Evolutionary conservation across 1,140 invertebrate genomes (phyloP).

Genomic region (Tachypleus tridentatus): DNA sequence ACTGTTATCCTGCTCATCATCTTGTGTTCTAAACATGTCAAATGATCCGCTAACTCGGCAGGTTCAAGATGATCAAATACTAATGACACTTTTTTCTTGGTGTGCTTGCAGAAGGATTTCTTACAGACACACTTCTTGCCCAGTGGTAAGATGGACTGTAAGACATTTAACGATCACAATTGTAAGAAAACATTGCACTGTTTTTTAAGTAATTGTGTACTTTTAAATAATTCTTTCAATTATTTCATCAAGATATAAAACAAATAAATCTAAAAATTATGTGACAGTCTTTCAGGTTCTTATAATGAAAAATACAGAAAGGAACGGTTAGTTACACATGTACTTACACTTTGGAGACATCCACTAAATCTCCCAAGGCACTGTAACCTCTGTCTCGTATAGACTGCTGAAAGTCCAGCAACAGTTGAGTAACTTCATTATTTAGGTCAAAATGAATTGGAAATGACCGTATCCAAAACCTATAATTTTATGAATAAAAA

Average conservation of each 20-base stretch:
- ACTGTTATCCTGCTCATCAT: constrained; percentile 42
- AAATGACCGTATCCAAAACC: constrained; percentile 40
- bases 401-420: constrained; percentile 32
- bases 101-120: constrained; percentile 29
- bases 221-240: too few relatives aligned
- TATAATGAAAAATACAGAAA: too few relatives aligned
- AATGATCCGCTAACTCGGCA: constrained; percentile 39
- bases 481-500: constrained; percentile 17
- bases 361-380: constrained; percentile 33
- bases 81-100: constrained; percentile 31
- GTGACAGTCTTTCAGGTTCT: too few relatives aligned
- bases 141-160: constrained; percentile 42
- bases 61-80: constrained; percentile 43
- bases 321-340: too few relatives aligned
- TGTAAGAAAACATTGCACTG: background rate
- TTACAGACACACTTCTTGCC: constrained; percentile 39
- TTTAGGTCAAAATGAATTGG: constrained; percentile 42
- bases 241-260: too few relatives aligned
- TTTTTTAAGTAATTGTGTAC: too few relatives aligned
- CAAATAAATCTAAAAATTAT: too few relatives aligned
- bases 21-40: constrained; percentile 43
- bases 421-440: constrained; percentile 28
- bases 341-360: constrained; percentile 38
- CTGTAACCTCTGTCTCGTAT: constrained; percentile 32
- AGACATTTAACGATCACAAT: constrained; percentile 4